These are phyloP conservation scores for Nomada lathburiana DNA, from an alignment of 2,888 invertebrate species.

Conservation along the genomic window DNA sequence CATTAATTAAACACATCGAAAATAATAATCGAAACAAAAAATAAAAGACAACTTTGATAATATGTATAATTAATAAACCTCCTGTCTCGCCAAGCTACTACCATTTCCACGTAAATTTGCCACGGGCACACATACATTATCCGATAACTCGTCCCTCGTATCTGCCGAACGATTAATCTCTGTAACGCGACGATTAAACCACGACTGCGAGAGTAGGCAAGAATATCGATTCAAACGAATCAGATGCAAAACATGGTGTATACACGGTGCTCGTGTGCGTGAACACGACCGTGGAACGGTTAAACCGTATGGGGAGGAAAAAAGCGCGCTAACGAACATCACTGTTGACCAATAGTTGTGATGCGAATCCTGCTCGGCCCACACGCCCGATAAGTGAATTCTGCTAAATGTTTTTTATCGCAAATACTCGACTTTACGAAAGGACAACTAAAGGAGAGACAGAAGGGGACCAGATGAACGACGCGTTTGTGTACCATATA, in stretches of 20 bases:
- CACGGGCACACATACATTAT: conserved; percentile 37
- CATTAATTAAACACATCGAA: too few species aligned
- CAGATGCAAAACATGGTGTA: conserved; percentile 51
- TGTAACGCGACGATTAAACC: conserved; percentile 49
- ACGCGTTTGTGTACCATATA: conserved; percentile 54
- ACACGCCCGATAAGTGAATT: conserved; percentile 46
- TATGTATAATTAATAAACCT: conserved; percentile 24
- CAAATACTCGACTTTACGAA: conserved; percentile 33
- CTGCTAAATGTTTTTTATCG: conserved; percentile 45
- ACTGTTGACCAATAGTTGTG: conserved; percentile 31
- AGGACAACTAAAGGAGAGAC: conserved; percentile 17
- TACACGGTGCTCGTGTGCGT: conserved; percentile 9
- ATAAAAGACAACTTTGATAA: not conserved
- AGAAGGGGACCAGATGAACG: conserved; percentile 43
- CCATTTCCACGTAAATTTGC: conserved; percentile 39
- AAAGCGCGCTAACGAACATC: conserved; percentile 36
- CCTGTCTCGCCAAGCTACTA: conserved; percentile 25
- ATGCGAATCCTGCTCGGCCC: conserved; percentile 21
- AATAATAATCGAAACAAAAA: not conserved
- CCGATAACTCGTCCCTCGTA: conserved; percentile 53
- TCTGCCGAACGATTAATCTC: conserved; percentile 52
- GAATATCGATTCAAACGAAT: conserved; percentile 61
- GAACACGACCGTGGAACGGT: conserved; percentile 8
- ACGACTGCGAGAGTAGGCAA: conserved; percentile 42
- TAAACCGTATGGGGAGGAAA: conserved; percentile 44